Evolutionary conservation across 1,140 invertebrate genomes (phyloP), one percentile per base, ranked within the genome.

Genomic region (Bombus pascuorum): DNA sequence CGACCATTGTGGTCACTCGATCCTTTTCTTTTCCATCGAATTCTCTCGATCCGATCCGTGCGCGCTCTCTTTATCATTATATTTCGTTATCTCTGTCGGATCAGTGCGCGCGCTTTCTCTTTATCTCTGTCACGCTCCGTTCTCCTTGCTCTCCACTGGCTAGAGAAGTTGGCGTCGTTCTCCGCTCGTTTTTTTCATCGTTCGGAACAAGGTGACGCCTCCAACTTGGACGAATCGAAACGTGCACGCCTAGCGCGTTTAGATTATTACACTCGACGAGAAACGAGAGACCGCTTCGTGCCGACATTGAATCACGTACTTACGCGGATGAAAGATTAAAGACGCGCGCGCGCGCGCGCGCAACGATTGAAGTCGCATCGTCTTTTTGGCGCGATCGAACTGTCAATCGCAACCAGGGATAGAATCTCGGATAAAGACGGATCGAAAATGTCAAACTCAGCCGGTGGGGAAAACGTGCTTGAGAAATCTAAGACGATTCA

Each of bases 301-400:
- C 32, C 39, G 25, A 34, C 53, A 42, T 81, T 44, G 75, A 76
- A 86, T 89, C 87, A 76, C 81, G 81, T 83, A 70, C 47, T 53
- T 53, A 53, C 75, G 47, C 62, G 79, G 44, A 34, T 66, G 70
- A 74, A 59, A 78, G 89, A 89, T 90, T 89, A 84, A 87, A 83
- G 59, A 34, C 47, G 68, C 57, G 57, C 42, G 34, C 68, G 28
- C 68, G 28, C 59, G 62, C 65, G 47, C 25, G n/a, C 32, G 22
- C n/a, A n/a, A 39, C 68, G 44, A 44, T 47, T 32, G 62, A 34
- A 42, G 37, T 47, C 18, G 32, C n/a, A 62, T 83, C 81, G 73
- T 53, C 81, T 39, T 83, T 77, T 83, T 83, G 37, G 37, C 83
- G 42, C 76, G 83, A 80, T 59, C 47, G 68, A 71, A 85, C 68